Conservation (phyloP, 1,140 invertebrate species). For the Papilio glaucus region DNA sequence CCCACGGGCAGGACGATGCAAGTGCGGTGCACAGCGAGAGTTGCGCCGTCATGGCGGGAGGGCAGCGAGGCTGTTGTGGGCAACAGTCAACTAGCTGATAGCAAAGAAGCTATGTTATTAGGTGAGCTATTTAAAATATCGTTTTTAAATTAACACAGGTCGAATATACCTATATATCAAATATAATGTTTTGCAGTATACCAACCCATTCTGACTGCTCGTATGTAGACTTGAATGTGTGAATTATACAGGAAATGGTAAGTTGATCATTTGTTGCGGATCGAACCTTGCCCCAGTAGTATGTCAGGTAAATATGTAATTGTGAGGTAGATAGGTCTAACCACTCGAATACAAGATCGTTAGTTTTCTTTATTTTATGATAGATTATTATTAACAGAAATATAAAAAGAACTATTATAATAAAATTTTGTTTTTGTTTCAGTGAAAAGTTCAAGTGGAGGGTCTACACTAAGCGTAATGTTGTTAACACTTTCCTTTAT, state of each 20-base stretch:
- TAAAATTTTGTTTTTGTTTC: constrained; percentile 74
- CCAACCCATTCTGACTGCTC: too few relatives aligned
- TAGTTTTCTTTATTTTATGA: too few relatives aligned
- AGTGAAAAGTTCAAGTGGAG: constrained; percentile 70
- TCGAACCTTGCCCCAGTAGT: too few relatives aligned
- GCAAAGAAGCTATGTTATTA: constrained; percentile 78
- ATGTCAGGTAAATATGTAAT: too few relatives aligned
- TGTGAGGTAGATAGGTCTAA: too few relatives aligned
- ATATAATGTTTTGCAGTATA: too few relatives aligned
- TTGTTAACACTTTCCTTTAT: constrained; percentile 74
- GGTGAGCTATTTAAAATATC: constrained; percentile 50
- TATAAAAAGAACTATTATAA: constrained; percentile 58
- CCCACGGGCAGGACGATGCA: constrained; percentile 72
- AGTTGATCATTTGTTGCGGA: too few relatives aligned
- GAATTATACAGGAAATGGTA: too few relatives aligned
- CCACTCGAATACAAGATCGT: too few relatives aligned
- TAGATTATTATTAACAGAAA: constrained; percentile 18
- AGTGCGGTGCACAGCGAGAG: constrained; percentile 72
- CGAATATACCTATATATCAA: too few relatives aligned
- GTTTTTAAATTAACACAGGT: not conserved
- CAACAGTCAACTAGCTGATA: constrained; percentile 73
- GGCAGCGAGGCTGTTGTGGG: constrained; percentile 77
- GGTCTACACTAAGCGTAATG: constrained; percentile 66
- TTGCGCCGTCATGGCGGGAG: constrained; percentile 74
- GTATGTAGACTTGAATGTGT: too few relatives aligned